Percentiles rank a stretch among this genome's conserved stretches.
phyloP scores from a whole-genome alignment of 53 echinoderm and acorn worm genomes.

The Henricia sp. region DNA sequence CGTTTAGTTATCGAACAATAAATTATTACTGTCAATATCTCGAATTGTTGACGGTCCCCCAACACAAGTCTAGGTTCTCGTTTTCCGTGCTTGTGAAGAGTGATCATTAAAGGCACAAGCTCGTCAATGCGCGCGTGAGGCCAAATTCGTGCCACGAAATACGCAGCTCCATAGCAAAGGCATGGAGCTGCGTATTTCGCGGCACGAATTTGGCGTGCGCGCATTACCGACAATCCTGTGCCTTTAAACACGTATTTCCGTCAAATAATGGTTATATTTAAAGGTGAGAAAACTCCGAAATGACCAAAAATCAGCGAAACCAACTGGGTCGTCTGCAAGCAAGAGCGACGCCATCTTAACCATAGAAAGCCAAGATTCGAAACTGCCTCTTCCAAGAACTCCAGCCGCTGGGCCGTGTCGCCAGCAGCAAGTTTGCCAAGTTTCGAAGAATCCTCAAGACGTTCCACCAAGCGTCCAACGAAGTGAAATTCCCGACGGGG shows the following conservation, averaged over 20 bases:
- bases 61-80: not conserved
- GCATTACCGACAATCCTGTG: no score
- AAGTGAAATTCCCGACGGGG: no score
- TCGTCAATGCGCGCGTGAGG: no score
- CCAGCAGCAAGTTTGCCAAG: constrained; percentile 12
- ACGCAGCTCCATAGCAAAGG: not conserved
- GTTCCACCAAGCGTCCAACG: not conserved
- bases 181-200: not conserved
- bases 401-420: constrained; percentile 69
- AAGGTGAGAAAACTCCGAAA: constrained; percentile 4
- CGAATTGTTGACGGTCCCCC: not conserved
- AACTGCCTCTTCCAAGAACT: constrained; percentile 52
- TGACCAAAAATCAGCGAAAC: not conserved
- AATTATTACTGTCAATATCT: no score
- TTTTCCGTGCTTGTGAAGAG: not conserved
- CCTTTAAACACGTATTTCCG: not conserved
- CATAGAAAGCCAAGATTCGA: constrained; percentile 28
- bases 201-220: not conserved
- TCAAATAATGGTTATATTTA: not conserved
- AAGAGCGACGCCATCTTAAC: not conserved
- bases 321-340: not conserved
- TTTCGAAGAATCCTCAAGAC: no score
- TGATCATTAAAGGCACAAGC: not conserved
- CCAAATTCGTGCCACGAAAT: no score
- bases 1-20: no score